phyloP scores from a whole-genome alignment of 2,888 invertebrate species.

The Cryptophagus acutangulus region DNA sequence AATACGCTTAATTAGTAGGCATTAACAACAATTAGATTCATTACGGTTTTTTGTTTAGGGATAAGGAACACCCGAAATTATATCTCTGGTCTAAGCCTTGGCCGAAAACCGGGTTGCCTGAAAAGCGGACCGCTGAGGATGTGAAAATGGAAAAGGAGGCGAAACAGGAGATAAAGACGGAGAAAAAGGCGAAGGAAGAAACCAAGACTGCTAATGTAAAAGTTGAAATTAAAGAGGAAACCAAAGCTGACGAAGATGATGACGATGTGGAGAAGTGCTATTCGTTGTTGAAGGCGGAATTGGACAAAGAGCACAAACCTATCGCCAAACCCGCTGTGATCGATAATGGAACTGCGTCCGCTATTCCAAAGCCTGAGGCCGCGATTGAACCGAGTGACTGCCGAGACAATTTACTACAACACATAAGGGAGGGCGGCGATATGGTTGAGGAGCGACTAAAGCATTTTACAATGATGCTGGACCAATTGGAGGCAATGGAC shows the following conservation, averaged over 20 bases:
- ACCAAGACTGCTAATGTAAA: constrained; percentile 23
- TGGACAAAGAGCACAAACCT: constrained; percentile 34
- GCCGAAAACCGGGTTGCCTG: constrained; percentile 55
- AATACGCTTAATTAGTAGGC: no score
- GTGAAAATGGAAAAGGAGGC: constrained; percentile 33
- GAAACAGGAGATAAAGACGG: constrained; percentile 18
- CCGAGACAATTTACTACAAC: constrained; percentile 68
- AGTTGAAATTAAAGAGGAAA: constrained; percentile 28
- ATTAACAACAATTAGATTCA: no score
- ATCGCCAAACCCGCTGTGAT: constrained; percentile 35
- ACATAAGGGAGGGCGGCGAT: constrained; percentile 70
- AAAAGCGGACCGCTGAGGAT: constrained; percentile 35
- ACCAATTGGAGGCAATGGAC: constrained; percentile 59
- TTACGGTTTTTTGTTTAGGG: constrained; percentile 48
- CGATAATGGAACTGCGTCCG: constrained; percentile 28
- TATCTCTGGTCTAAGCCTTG: constrained; percentile 84
- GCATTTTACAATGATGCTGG: constrained; percentile 70
- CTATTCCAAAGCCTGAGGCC: constrained; percentile 73
- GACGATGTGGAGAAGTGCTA: no score
- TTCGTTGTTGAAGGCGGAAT: constrained; percentile 40
- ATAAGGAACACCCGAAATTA: constrained; percentile 78
- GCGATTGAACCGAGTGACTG: constrained; percentile 77
- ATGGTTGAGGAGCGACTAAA: constrained; percentile 67
- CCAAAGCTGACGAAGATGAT: no score
- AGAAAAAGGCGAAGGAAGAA: constrained; percentile 27